Evolutionary conservation across 2,797 vertebrate species (phyloP).

Genomic region (Gymnothorax javanicus): DNA sequence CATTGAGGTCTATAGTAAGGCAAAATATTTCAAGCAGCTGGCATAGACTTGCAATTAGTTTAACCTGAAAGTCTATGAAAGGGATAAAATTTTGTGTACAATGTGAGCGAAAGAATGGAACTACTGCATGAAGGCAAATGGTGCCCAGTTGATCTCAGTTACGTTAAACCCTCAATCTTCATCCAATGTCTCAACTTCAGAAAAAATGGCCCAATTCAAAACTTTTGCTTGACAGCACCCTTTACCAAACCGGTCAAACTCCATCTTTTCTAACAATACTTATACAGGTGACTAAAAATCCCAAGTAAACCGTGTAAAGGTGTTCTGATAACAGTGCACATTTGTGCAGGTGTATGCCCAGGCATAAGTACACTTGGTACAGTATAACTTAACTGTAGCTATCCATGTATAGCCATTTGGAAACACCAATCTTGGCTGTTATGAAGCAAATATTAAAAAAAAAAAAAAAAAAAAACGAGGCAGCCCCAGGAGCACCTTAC

Average conservation of each 20-base stretch:
- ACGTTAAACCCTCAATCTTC: not conserved
- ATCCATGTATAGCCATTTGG: not conserved
- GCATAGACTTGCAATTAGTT: not conserved
- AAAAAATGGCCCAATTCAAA: not conserved
- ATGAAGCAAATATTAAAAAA: not conserved
- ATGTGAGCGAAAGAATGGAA: not conserved
- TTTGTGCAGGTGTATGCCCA: not conserved
- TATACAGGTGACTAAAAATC: not conserved
- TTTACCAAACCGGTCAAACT: not conserved
- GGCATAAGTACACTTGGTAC: not conserved
- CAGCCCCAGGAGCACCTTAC: constrained; percentile 61
- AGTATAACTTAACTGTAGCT: not conserved
- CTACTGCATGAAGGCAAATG: not conserved
- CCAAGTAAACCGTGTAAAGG: not conserved
- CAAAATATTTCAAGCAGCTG: not conserved
- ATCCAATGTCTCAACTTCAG: not conserved
- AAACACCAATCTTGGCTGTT: not conserved
- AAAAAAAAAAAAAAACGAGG: too few relatives aligned
- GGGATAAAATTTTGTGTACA: not conserved
- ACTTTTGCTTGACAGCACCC: not conserved
- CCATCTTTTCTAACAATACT: not conserved
- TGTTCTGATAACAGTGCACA: not conserved
- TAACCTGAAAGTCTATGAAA: not conserved
- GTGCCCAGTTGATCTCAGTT: not conserved
- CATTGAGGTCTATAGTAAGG: not conserved